Base-by-base conservation (phyloP, 1,140 invertebrate species). In the Babylonia areolata region DNA sequence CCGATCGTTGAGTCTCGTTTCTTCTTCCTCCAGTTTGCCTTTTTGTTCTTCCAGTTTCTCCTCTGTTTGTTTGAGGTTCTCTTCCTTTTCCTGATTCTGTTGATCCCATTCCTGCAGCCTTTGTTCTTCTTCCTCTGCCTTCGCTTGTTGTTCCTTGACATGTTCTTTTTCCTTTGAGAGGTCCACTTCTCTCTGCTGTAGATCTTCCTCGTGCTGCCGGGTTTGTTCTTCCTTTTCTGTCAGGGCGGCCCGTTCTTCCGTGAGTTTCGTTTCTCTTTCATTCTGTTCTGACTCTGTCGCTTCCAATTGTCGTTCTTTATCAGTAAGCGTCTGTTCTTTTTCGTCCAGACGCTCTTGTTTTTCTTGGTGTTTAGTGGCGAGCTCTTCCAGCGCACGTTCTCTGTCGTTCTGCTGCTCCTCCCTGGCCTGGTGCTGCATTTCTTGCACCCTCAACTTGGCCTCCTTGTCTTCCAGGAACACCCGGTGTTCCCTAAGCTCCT, bases 81-180 rank as follows among this genome's bases (percentile, higher is more conserved):
- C 39, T 46, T 80, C 78, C n/a, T 80, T 54, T 6, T 12, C 78
- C n/a, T 80, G 28, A 31, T 9, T 31, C 17, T 1, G 31, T 28
- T 81, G 37, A 20, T 81, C 42, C 54, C 54, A 35, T 51, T 81
- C 80, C 20, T 81, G 23, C 2, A 58, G 46, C 54, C 35, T 64
- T 51, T 81, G n/a, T 39, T 81, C 42, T 20, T 81, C 80, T 33
- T 81, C 80, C 33, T 9, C 80, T 28, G 17, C 80, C 40, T 81
- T 64, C 54, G 3, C 3, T 54, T 81, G 42, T 81, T 35, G 28
- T 39, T 51, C 46, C 31, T 9, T 64, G 20, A 58, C 80, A 33
- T 9, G 11, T 33, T 78, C 75, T 33, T 11, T 42, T 78, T 78
- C 75, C 58, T 64, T 5, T 64, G 15, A 6, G 1, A 64, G 17